Percentiles rank a stretch among this genome's conserved stretches.
These are phyloP conservation scores for Aricia artaxerxes DNA, from an alignment of 2,888 invertebrate species.

Conservation along the genomic window DNA sequence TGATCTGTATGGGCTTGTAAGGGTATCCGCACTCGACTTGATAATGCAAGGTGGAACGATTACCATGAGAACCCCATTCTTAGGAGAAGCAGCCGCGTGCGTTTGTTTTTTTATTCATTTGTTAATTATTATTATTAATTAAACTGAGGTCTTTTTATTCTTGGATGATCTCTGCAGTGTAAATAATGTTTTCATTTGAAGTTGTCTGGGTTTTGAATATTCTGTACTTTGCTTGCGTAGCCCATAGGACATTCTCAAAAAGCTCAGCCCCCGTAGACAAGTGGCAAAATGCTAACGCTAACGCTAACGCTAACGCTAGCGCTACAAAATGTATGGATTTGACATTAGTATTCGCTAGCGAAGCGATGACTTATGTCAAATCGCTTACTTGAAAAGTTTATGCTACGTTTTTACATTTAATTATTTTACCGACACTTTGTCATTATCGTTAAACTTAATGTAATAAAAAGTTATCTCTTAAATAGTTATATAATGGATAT, in stretches of 20 bases:
- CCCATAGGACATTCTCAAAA: not conserved
- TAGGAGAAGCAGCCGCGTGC: conserved; percentile 19
- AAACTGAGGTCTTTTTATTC: not conserved
- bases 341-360: no score
- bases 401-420: not conserved
- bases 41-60: conserved; percentile 53
- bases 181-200: not conserved
- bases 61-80: conserved; percentile 36
- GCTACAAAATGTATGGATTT: no score
- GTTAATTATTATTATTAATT: conserved; percentile 11
- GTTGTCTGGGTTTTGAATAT: not conserved
- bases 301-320: no score
- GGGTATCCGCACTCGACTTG: conserved; percentile 62
- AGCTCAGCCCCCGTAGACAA: not conserved
- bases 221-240: not conserved
- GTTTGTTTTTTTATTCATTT: conserved; percentile 11
- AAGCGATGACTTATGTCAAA: no score
- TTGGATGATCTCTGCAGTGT: not conserved
- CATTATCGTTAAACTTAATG: conserved; percentile 14
- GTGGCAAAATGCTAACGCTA: no score
- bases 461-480: conserved; percentile 2
- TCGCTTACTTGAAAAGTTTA: not conserved
- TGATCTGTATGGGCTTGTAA: conserved; percentile 64
- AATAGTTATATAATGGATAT: not conserved
- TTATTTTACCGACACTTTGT: conserved; percentile 11